phyloP scores from a whole-genome alignment of 2,797 vertebrate species.

The Alfaro cultratus region DNA sequence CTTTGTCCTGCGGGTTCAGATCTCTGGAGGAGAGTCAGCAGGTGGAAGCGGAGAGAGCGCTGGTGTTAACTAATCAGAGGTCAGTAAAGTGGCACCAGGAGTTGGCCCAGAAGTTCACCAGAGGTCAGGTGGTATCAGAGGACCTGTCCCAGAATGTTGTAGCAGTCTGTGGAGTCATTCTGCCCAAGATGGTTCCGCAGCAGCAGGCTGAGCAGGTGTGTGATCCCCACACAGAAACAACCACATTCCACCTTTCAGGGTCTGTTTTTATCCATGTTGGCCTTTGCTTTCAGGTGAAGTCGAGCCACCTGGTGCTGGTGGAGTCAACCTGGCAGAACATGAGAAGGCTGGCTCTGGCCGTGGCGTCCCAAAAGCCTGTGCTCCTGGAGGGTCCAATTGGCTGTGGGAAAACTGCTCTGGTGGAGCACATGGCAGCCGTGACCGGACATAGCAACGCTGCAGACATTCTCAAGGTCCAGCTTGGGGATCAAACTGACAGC shows the following conservation, averaged over 20 bases:
- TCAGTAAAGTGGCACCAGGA: constrained; percentile 86
- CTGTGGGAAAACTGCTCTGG: constrained; percentile 93
- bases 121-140: constrained; percentile 85
- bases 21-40: constrained; percentile 89
- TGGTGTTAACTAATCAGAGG: constrained; percentile 89
- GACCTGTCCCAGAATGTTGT: constrained; percentile 89
- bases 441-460: constrained; percentile 89
- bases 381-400: constrained; percentile 96
- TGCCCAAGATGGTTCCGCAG: constrained; percentile 77
- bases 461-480: constrained; percentile 94
- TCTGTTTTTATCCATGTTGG: neutral
- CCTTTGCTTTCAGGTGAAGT: constrained; percentile 47
- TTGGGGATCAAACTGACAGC: constrained; percentile 98
- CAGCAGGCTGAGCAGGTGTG: constrained; percentile 78
- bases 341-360: constrained; percentile 90
- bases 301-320: constrained; percentile 85
- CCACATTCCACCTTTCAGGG: neutral
- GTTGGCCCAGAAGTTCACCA: constrained; percentile 78
- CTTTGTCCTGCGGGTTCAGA: constrained; percentile 65
- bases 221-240: neutral
- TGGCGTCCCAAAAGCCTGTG: constrained; percentile 89
- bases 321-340: constrained; percentile 90
- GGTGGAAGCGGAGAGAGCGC: constrained; percentile 87
- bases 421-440: constrained; percentile 89
- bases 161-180: constrained; percentile 89